Evolutionary conservation across 2,113 vertebrate species (phyloP).

Genomic region (Typhlomys cinereus): DNA sequence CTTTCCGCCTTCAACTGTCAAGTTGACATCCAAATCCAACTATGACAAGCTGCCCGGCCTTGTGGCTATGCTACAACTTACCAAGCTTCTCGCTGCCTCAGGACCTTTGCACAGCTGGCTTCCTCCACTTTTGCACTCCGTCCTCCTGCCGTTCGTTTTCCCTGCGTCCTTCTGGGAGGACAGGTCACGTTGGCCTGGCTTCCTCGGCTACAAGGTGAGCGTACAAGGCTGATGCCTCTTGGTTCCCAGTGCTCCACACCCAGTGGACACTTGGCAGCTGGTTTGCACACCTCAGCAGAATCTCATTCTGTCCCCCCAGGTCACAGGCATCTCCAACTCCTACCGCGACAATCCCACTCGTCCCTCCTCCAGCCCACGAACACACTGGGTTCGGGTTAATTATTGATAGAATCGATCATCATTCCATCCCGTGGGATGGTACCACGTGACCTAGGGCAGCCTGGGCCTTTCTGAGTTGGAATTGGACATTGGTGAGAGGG

Average conservation of each 20-base stretch:
- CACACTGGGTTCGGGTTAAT: not conserved
- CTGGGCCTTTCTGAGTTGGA: no score
- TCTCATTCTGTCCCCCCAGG: not conserved
- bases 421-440: not conserved
- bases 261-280: fast-evolving
- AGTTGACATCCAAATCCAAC: no score
- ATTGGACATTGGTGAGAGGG: no score
- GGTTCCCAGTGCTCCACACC: not conserved
- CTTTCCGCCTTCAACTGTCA: no score
- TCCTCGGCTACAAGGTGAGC: not conserved
- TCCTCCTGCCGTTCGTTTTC: not conserved
- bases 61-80: fast-evolving
- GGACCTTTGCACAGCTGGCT: not conserved
- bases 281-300: not conserved
- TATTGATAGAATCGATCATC: not conserved
- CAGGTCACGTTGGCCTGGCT: not conserved
- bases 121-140: no score
- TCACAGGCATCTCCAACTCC: not conserved
- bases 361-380: not conserved
- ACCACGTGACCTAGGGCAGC: not conserved
- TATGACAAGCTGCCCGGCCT: no score
- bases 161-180: not conserved
- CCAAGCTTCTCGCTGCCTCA: not conserved
- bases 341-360: not conserved
- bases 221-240: not conserved